Percentiles rank a stretch among this genome's conserved stretches.
Conservation (phyloP, 2,888 invertebrate species). For the Lithosia quadra region DNA sequence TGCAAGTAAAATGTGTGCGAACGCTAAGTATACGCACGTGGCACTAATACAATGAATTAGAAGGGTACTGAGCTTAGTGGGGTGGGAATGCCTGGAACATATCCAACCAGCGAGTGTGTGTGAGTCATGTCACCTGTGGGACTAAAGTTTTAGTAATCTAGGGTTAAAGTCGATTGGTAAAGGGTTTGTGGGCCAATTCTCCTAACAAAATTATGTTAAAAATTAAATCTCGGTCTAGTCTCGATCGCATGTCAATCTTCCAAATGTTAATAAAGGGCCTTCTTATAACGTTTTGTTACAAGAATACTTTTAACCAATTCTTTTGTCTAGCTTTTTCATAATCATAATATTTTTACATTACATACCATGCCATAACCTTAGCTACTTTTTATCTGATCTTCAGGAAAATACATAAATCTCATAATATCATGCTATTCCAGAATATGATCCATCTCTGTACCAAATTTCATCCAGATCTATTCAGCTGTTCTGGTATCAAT, state of each 20-base stretch:
- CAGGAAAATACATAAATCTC: too few relatives aligned
- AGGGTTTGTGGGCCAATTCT: neutral
- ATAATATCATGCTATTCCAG: neutral
- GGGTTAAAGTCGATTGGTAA: neutral
- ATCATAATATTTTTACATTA: too few relatives aligned
- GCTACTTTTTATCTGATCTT: too few relatives aligned
- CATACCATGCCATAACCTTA: too few relatives aligned
- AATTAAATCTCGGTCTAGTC: too few relatives aligned
- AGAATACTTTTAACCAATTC: too few relatives aligned
- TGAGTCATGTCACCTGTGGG: neutral
- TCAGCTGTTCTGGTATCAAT: neutral
- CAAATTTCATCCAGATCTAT: too few relatives aligned
- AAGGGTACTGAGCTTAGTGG: neutral
- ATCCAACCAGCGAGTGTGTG: neutral
- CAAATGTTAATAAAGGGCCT: too few relatives aligned
- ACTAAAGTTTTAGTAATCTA: neutral
- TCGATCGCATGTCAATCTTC: too few relatives aligned
- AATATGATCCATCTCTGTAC: neutral
- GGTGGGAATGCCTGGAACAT: neutral
- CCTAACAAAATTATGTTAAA: too few relatives aligned
- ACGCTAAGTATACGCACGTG: neutral
- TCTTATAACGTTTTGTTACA: too few relatives aligned
- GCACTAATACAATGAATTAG: neutral
- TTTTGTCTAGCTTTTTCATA: too few relatives aligned
- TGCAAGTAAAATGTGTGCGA: slow-evolving; percentile 4